These are phyloP conservation scores for Imbricaverruca yamaguchii DNA, from an alignment of 2,888 invertebrate species.

Conservation along the genomic window DNA sequence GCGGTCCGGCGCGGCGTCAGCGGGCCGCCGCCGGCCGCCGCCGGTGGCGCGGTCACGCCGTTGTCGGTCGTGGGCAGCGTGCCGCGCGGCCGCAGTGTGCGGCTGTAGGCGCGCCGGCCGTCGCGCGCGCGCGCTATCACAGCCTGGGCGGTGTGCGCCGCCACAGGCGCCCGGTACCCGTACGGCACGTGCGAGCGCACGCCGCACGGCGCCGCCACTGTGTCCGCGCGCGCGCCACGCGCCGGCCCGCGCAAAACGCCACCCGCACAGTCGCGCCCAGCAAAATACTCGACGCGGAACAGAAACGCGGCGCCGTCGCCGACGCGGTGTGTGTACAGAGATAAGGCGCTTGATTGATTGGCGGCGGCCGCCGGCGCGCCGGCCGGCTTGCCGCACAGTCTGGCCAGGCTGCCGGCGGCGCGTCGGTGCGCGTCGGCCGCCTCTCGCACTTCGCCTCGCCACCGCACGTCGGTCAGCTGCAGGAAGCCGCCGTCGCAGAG, in stretches of 20 bases:
- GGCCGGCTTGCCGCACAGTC: conserved; percentile 1
- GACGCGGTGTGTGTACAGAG: background rate
- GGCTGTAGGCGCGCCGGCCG: background rate
- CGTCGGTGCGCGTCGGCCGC: background rate
- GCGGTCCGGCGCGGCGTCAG: background rate
- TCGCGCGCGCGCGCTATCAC: background rate
- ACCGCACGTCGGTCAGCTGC: conserved; percentile 12
- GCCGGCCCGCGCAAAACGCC: background rate
- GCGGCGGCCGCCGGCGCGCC: background rate
- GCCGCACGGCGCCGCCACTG: background rate
- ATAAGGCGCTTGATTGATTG: conserved; percentile 18
- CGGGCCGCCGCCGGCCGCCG: background rate
- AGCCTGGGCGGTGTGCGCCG: background rate
- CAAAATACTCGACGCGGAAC: background rate
- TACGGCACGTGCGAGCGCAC: background rate
- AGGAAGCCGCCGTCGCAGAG: background rate
- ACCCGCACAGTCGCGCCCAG: background rate
- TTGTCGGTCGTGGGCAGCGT: background rate
- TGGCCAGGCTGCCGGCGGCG: background rate
- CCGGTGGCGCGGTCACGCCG: background rate
- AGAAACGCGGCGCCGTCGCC: background rate
- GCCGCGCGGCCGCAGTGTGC: background rate
- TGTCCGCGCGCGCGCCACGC: too few species aligned
- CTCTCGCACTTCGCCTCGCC: background rate
- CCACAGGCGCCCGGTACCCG: background rate